Conservation (phyloP, 1,140 invertebrate species). For the Pemphigus obesinymphae region DNA sequence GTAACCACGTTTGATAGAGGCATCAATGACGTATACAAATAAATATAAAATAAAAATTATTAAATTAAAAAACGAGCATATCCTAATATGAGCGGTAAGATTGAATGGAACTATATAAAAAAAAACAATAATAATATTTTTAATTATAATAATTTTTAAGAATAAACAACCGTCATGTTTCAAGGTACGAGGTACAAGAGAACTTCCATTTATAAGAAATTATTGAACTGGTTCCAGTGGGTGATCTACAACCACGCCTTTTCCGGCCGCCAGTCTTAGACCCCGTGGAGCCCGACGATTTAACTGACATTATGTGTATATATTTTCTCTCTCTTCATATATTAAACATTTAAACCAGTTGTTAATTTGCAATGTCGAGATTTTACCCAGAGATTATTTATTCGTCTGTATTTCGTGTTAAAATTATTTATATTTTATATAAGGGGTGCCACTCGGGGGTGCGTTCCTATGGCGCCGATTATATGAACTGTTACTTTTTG, state of each 20-base stretch:
- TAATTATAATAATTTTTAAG: not conserved
- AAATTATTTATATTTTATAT: not conserved
- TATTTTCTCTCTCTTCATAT: not conserved
- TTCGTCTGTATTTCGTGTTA: not conserved
- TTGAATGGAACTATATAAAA: not conserved
- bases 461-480: not conserved
- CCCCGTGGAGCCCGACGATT: conserved; percentile 28
- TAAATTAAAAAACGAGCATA: not conserved
- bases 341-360: not conserved
- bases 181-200: not conserved
- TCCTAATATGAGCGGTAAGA: not conserved
- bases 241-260: conserved; percentile 38
- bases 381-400: not conserved
- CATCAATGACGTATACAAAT: no score
- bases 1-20: no score
- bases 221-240: conserved; percentile 41
- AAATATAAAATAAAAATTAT: not conserved
- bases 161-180: not conserved
- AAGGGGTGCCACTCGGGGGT: not conserved
- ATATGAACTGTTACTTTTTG: not conserved
- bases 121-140: not conserved
- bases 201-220: conserved; percentile 35
- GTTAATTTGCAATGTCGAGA: not conserved
- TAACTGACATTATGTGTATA: not conserved
- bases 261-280: conserved; percentile 31